Conservation (phyloP, 2,797 vertebrate species). For the Acanthiza pusilla region DNA sequence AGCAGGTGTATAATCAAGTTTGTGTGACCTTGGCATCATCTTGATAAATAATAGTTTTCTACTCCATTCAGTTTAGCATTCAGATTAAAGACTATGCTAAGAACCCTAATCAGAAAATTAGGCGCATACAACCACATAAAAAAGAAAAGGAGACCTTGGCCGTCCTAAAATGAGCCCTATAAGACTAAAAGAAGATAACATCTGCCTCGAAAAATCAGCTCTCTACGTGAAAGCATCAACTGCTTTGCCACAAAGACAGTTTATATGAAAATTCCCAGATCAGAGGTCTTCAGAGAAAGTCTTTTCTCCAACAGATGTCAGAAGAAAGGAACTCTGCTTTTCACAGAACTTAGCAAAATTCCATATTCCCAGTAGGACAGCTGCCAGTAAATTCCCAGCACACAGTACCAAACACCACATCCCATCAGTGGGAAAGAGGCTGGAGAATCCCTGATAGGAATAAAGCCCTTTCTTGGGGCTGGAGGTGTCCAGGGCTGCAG, state of each 20-base stretch:
- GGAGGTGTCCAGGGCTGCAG: neutral
- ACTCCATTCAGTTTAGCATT: neutral
- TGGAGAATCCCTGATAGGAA: neutral
- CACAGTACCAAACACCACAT: accelerated
- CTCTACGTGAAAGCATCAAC: neutral
- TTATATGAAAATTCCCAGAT: neutral
- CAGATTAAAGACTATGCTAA: neutral
- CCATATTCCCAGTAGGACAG: neutral
- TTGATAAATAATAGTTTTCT: neutral
- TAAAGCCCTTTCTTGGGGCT: neutral
- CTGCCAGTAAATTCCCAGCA: neutral
- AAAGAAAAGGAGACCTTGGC: neutral
- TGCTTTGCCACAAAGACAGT: neutral
- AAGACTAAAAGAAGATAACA: neutral
- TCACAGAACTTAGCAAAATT: neutral
- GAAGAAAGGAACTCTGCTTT: neutral
- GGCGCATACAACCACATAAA: neutral
- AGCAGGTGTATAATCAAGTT: neutral
- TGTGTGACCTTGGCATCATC: neutral
- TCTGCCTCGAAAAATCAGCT: neutral
- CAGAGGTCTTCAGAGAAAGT: neutral
- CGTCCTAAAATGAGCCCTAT: neutral
- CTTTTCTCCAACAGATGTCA: neutral
- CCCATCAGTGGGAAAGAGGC: neutral
- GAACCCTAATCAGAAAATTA: neutral